Conservation (phyloP, 2,113 vertebrate species). For the Macaca fascicularis region DNA sequence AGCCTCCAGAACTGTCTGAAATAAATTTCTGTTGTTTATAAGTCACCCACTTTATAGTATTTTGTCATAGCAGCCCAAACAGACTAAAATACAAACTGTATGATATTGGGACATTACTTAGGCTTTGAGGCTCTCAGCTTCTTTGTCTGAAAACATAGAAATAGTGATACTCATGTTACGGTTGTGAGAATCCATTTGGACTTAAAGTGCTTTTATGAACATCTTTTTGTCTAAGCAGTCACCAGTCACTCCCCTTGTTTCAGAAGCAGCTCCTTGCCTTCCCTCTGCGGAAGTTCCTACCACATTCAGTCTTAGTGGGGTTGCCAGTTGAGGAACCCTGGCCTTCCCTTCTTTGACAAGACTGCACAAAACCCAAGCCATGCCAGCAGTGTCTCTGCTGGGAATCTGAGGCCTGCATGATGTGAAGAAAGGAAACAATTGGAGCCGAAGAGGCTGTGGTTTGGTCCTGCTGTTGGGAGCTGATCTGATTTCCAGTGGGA, state of each 20-base stretch:
- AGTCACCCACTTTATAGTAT: background rate
- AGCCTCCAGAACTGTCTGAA: background rate
- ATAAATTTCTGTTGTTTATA: too few species aligned
- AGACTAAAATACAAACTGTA: background rate
- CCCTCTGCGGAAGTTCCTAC: background rate
- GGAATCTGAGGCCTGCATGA: background rate
- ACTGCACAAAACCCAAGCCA: too few species aligned
- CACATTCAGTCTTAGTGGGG: background rate
- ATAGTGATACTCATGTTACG: background rate
- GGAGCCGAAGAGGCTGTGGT: background rate
- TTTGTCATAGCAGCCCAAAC: background rate
- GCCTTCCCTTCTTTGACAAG: background rate
- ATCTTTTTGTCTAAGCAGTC: background rate
- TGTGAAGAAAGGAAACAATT: fast-evolving
- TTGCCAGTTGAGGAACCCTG: background rate
- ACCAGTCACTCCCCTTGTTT: background rate
- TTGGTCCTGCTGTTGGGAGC: background rate
- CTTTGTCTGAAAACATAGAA: background rate
- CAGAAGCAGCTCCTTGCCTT: background rate
- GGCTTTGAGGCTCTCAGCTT: background rate
- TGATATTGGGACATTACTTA: background rate
- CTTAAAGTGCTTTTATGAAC: background rate
- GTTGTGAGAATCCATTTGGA: background rate
- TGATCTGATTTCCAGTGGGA: background rate
- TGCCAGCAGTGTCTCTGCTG: background rate